Conservation (phyloP, 2,113 vertebrate species). For the Semicossyphus pulcher region DNA sequence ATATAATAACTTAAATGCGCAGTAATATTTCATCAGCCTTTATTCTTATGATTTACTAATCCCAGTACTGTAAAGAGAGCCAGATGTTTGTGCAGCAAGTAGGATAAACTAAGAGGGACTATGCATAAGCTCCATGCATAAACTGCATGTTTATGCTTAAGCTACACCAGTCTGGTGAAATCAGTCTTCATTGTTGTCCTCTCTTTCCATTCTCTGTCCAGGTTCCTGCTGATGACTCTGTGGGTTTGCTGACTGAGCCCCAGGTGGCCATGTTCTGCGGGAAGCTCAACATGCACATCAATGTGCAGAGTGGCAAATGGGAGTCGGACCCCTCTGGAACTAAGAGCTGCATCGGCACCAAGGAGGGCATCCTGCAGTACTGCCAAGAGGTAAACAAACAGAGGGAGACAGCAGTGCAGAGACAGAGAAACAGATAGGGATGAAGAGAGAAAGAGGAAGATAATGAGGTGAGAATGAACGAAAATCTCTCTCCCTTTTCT, state of each 20-base stretch:
- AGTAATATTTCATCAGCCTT: conserved; percentile 8
- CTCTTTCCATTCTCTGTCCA: conserved; percentile 58
- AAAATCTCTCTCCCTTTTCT: background rate
- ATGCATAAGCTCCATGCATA: background rate
- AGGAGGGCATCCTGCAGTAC: conserved; percentile 97
- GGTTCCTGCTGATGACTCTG: conserved; percentile 93
- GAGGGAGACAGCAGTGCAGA: conserved; percentile 3
- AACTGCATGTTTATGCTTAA: conserved; percentile 11
- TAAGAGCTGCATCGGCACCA: conserved; percentile 92
- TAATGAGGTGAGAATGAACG: background rate
- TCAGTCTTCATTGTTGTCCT: background rate
- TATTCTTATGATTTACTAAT: conserved; percentile 30
- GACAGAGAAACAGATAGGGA: background rate
- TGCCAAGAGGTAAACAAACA: conserved; percentile 88
- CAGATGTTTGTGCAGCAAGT: background rate
- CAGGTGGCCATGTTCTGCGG: conserved; percentile 87
- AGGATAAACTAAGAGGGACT: background rate
- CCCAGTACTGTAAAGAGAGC: background rate
- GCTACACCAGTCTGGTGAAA: background rate
- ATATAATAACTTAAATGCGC: conserved; percentile 27
- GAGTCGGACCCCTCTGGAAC: conserved; percentile 90
- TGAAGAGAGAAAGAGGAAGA: background rate
- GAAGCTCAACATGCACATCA: conserved; percentile 98
- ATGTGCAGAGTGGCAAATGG: conserved; percentile 96
- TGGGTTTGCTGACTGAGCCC: conserved; percentile 88